Base-by-base conservation (phyloP, 2,888 invertebrate genomes). In the Xestia c-nigrum region DNA sequence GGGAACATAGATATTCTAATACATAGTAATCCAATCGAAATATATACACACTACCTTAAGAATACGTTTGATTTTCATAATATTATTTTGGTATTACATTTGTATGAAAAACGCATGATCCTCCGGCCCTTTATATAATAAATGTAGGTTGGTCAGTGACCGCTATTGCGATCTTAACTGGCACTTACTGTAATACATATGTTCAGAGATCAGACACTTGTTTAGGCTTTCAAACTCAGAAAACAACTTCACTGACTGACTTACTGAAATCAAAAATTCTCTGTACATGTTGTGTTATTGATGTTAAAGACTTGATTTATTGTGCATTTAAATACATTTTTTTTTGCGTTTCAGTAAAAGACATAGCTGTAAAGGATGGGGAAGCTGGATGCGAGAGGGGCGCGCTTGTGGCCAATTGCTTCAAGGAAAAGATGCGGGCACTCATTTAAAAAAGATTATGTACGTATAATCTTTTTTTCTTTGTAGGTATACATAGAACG, bases 311-410 rank as follows among this genome's bases (percentile, higher is more conserved):
- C 55, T n/a, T 55, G 55, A 1, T 55, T 10, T 12, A 1, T 55
- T 55, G 55, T n/a, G 55, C 12, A 12, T 6, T 57, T 5, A 57
- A 57, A 55, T 3, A n/a, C 12, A 50, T 2, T 31, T 6, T 43
- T 31, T 31, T 31, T 31, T 43, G 1, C 21, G 14, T 55, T 75
- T 38, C 10, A 63, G 75, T 75, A 21, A 46, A 63, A n/a, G 43
- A 61, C 14, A 6, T 14, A 46, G 10, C n/a, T 24, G 76, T 75
- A 31, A 75, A 52, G 5, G 76, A 75, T 16, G 76, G 76, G 16
- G 63, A 46, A 5, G 46, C 75, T 75, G 75, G 76, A 21, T 75
- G 75, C 24, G 76, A 75, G n/a, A 75, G 46, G 10, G 63, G 63
- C 19, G 38, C 19, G 0, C 43, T 75, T 7, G 14, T 75, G 3